These are phyloP conservation scores for Actenoides hombroni DNA, from an alignment of 2,113 vertebrate genomes.

Conservation along the genomic window DNA sequence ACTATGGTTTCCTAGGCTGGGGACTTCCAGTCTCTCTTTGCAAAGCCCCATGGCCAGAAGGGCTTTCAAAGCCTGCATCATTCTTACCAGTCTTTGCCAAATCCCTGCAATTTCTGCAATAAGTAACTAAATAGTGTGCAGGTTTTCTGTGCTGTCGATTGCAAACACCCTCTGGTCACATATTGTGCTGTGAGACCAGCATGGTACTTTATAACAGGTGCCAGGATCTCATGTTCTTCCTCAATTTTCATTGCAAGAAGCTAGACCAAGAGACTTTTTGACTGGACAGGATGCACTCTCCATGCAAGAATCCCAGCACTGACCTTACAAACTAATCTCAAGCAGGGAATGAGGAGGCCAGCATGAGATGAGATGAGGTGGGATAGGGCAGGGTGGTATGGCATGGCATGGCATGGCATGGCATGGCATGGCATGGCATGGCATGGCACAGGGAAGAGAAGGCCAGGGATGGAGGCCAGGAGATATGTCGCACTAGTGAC, in stretches of 20 bases:
- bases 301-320: neutral
- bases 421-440: neutral
- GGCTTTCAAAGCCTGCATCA: neutral
- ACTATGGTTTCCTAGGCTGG: rapidly evolving
- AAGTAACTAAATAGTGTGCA: neutral
- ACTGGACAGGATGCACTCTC: neutral
- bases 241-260: neutral
- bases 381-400: neutral
- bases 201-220: neutral
- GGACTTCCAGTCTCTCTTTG: neutral
- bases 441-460: neutral
- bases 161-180: neutral
- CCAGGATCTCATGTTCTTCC: neutral
- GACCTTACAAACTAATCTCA: neutral
- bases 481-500: neutral
- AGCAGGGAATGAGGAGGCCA: neutral
- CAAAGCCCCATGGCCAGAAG: neutral
- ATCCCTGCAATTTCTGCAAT: neutral
- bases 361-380: neutral
- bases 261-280: neutral
- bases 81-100: neutral
- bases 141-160: neutral
- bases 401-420: neutral
- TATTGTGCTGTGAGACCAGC: neutral
- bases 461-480: neutral